Conservation (phyloP, 2,888 invertebrate genomes). For the Myopa testacea region DNA sequence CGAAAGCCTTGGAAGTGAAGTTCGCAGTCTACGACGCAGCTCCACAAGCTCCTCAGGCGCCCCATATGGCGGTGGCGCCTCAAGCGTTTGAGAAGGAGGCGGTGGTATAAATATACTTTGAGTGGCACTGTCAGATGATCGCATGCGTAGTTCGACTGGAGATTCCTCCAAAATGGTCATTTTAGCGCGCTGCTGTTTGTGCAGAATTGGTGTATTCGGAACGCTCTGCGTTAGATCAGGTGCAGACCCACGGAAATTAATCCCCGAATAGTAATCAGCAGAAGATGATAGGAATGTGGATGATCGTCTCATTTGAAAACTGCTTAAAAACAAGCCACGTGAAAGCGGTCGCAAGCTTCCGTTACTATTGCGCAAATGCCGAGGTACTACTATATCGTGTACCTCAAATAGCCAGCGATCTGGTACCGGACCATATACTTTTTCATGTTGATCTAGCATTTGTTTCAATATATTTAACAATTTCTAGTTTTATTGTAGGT, state of each 20-base stretch:
- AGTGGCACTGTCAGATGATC: not conserved
- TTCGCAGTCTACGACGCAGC: slow-evolving; percentile 42
- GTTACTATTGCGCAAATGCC: slow-evolving; percentile 58
- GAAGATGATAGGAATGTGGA: slow-evolving; percentile 71
- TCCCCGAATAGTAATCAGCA: slow-evolving; percentile 54
- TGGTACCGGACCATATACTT: slow-evolving; percentile 57
- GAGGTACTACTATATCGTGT: slow-evolving; percentile 64
- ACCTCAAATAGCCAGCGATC: slow-evolving; percentile 59
- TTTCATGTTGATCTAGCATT: slow-evolving; percentile 57
- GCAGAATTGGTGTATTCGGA: slow-evolving; percentile 63
- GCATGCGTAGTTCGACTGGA: slow-evolving; percentile 30
- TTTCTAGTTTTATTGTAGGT: slow-evolving; percentile 50
- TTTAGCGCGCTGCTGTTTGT: slow-evolving; percentile 54
- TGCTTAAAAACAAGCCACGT: slow-evolving; percentile 70
- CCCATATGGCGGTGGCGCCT: slow-evolving; percentile 19
- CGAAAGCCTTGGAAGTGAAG: slow-evolving; percentile 44
- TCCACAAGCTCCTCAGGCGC: slow-evolving; percentile 42
- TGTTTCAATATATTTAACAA: slow-evolving; percentile 49
- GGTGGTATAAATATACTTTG: slow-evolving; percentile 17
- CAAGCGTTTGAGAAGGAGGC: slow-evolving; percentile 29
- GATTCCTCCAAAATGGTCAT: slow-evolving; percentile 58
- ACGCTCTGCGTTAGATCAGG: slow-evolving; percentile 67
- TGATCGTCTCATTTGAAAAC: slow-evolving; percentile 70
- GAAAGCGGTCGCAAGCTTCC: slow-evolving; percentile 59
- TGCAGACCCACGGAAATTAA: slow-evolving; percentile 64